A percentile compares a stretch with the other conserved stretches of the same genome.
These are phyloP conservation scores for Phaethon lepturus DNA, from an alignment of 2,113 vertebrate species.

Conservation along the genomic window DNA sequence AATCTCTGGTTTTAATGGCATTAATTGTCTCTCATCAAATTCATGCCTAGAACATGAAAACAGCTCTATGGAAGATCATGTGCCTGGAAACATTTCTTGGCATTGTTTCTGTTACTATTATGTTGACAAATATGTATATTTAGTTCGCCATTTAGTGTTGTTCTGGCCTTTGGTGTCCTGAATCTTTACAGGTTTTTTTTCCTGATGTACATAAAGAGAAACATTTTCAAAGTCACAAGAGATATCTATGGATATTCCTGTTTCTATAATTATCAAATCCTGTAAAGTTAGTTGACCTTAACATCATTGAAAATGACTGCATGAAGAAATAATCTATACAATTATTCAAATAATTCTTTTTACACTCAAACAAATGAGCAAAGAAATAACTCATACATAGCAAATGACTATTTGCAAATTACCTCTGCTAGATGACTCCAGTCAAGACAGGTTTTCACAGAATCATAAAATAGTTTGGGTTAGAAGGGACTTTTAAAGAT, in stretches of 20 bases:
- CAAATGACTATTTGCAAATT: background rate
- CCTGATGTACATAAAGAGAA: background rate
- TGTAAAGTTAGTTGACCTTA: background rate
- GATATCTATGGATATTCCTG: background rate
- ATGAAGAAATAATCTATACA: background rate
- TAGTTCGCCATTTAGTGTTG: background rate
- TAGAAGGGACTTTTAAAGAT: no score
- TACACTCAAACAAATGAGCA: background rate
- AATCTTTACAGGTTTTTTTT: background rate
- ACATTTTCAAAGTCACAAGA: background rate
- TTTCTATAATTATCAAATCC: background rate
- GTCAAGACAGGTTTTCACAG: background rate
- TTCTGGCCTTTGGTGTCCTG: background rate
- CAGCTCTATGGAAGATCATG: background rate
- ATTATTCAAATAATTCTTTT: background rate
- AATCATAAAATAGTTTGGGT: no score
- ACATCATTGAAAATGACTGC: background rate
- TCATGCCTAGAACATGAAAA: background rate
- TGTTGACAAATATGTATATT: background rate
- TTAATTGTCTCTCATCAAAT: background rate
- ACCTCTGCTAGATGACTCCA: background rate
- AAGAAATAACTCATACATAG: background rate
- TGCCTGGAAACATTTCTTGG: background rate
- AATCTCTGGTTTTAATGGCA: fast-evolving
- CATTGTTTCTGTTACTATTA: background rate